Evolutionary conservation across 1,140 invertebrate species (phyloP).

Genomic region (Odontomachus brunneus): DNA sequence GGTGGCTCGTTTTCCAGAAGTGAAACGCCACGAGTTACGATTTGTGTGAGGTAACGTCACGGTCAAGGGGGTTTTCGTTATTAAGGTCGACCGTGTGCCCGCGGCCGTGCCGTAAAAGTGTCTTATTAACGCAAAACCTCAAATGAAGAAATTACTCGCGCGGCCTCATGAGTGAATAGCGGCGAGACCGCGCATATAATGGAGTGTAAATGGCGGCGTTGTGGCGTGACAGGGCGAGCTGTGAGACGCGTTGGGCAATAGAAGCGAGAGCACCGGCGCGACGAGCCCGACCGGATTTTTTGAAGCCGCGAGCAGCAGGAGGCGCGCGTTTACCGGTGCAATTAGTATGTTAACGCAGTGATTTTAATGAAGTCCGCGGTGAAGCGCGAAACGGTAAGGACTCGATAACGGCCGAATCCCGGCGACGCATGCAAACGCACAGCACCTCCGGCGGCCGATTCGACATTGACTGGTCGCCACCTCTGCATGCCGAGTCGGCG

Average conservation of each 20-base stretch:
- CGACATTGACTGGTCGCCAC: too few relatives aligned
- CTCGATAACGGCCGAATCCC: not conserved
- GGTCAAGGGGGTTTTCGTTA: constrained; percentile 16
- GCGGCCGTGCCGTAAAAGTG: constrained; percentile 14
- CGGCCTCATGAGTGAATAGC: constrained; percentile 23
- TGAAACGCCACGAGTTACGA: constrained; percentile 35
- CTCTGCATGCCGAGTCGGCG: too few relatives aligned
- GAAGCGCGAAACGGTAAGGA: not conserved
- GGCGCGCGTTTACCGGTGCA: constrained; percentile 14
- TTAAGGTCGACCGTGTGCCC: not conserved
- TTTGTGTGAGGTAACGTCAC: constrained; percentile 34
- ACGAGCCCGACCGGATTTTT: constrained; percentile 6
- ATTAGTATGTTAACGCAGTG: constrained; percentile 15
- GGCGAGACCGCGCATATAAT: constrained; percentile 26
- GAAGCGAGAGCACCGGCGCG: constrained; percentile 19
- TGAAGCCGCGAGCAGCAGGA: constrained; percentile 9
- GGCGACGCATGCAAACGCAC: too few relatives aligned
- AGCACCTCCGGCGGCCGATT: too few relatives aligned
- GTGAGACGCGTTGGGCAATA: constrained; percentile 42
- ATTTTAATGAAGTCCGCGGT: constrained; percentile 33
- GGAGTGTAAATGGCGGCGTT: constrained; percentile 9
- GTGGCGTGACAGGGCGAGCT: constrained; percentile 10
- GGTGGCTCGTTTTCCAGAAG: not conserved
- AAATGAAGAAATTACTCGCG: constrained; percentile 40
- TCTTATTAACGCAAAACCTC: constrained; percentile 51